These are phyloP conservation scores for Zaprionus camerounensis DNA, from an alignment of 1,140 invertebrate genomes.

Conservation along the genomic window DNA sequence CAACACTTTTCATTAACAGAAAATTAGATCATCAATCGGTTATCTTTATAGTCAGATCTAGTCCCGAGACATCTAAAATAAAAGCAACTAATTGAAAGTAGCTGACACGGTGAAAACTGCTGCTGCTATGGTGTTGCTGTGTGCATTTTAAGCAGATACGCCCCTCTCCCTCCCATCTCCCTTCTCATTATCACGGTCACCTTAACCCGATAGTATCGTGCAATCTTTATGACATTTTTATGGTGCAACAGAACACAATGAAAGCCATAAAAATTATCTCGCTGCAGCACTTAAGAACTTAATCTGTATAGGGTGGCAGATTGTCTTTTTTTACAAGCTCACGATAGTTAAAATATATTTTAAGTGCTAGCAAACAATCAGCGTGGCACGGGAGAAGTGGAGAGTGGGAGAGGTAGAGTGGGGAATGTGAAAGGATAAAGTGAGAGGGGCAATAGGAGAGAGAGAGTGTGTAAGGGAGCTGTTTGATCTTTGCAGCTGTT, in stretches of 20 bases:
- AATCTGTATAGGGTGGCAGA: conserved; percentile 12
- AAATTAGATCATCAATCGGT: neutral
- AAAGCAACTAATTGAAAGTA: neutral
- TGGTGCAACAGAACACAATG: neutral
- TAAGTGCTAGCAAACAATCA: conserved; percentile 36
- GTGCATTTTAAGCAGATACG: neutral
- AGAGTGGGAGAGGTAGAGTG: neutral
- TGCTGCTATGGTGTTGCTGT: neutral
- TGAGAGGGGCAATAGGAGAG: neutral
- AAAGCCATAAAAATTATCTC: conserved; percentile 25
- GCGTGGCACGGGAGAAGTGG: neutral
- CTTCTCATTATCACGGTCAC: neutral
- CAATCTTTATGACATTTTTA: conserved; percentile 32
- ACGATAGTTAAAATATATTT: conserved; percentile 25
- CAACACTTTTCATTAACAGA: too few species aligned
- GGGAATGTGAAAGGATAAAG: too few species aligned
- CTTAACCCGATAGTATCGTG: neutral
- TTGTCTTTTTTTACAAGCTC: neutral
- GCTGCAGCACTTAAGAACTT: conserved; percentile 18
- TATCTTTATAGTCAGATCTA: neutral
- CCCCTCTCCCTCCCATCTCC: neutral
- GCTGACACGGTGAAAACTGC: neutral
- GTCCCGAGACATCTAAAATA: neutral
- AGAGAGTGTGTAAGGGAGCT: conserved; percentile 2
- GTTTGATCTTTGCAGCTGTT: conserved; percentile 23